phyloP scores from a whole-genome alignment of 2,797 vertebrate species.

The Neostethus bicornis region DNA sequence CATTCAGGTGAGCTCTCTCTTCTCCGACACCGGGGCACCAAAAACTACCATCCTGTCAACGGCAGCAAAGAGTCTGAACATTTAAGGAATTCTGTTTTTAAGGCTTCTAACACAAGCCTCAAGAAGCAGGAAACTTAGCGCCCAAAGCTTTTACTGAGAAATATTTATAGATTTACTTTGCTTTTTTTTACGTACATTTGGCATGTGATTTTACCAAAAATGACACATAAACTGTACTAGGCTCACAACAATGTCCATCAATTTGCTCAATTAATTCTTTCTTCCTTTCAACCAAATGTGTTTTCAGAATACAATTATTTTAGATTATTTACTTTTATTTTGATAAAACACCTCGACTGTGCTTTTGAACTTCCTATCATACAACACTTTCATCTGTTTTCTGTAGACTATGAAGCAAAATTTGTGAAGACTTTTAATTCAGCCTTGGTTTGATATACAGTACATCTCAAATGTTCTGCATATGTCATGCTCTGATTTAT shows the following conservation, averaged over 20 bases:
- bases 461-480: constrained; percentile 63
- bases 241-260: constrained; percentile 1
- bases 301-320: constrained; percentile 38
- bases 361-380: constrained; percentile 28
- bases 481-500: constrained; percentile 40
- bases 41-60: constrained; percentile 16
- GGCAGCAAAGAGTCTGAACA: constrained; percentile 21
- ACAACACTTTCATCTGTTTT: constrained; percentile 58
- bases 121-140: background rate
- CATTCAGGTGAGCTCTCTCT: background rate
- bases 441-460: constrained; percentile 51
- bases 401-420: constrained; percentile 59
- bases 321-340: constrained; percentile 42
- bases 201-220: constrained; percentile 28
- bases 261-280: constrained; percentile 14
- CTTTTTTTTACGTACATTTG: constrained; percentile 14
- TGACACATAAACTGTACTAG: background rate
- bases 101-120: constrained; percentile 15
- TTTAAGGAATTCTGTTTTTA: constrained; percentile 22
- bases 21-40: constrained; percentile 14
- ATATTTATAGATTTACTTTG: constrained; percentile 7
- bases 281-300: constrained; percentile 28
- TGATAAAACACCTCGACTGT: constrained; percentile 36
- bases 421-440: constrained; percentile 54
- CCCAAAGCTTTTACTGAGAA: constrained; percentile 7